Conservation (phyloP, 2,113 vertebrate species). For the Polypterus senegalus region DNA sequence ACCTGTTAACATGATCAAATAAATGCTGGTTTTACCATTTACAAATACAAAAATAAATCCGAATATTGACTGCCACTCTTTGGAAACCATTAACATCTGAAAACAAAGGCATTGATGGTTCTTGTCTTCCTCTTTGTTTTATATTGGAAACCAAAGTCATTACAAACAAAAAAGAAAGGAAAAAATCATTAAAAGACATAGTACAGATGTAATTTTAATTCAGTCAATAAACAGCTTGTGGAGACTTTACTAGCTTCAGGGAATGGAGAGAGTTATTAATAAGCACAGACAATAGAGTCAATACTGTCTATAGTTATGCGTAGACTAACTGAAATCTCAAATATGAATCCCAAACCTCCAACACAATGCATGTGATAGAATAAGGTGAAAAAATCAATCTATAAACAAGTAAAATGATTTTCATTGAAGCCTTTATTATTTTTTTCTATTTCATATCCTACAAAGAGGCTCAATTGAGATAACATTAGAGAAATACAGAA, state of each 20-base stretch:
- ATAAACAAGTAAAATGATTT: no score
- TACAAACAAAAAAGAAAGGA: neutral
- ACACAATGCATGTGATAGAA: no score
- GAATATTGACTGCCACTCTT: neutral
- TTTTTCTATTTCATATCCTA: no score
- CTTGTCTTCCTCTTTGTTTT: neutral
- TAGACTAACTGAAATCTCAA: neutral
- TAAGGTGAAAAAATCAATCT: no score
- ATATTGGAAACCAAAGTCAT: constrained; percentile 1
- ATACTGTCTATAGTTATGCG: neutral
- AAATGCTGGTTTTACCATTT: neutral
- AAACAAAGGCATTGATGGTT: neutral
- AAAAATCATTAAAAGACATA: constrained; percentile 1
- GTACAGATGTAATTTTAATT: constrained; percentile 6
- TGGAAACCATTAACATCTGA: neutral
- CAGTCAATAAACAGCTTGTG: constrained; percentile 3
- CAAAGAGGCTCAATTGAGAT: no score
- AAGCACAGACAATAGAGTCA: constrained; percentile 1
- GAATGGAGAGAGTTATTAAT: neutral
- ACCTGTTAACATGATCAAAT: no score
- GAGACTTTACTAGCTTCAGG: neutral
- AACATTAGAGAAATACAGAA: no score
- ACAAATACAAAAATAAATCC: neutral
- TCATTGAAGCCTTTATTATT: no score
- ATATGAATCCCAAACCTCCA: no score